These are phyloP conservation scores for Frankliniella intonsa DNA, from an alignment of 2,888 invertebrate species.

Conservation along the genomic window DNA sequence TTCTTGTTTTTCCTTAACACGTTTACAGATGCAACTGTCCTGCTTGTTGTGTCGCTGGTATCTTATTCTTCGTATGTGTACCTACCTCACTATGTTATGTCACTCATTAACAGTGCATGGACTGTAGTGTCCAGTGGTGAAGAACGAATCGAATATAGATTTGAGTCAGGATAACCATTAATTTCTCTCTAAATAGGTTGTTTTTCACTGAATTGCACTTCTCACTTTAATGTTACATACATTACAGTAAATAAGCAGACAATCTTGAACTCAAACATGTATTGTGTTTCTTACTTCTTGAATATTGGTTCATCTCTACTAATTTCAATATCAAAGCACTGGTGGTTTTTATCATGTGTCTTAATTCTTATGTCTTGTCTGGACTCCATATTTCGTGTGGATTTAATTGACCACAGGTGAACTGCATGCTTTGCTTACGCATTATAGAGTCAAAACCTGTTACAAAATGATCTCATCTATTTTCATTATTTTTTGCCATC, in stretches of 20 bases:
- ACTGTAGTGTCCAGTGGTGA: conserved; percentile 36
- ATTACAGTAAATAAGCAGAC: background rate
- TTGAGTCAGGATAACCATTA: background rate
- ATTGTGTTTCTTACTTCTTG: too few relatives aligned
- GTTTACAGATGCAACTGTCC: conserved; percentile 35
- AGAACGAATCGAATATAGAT: background rate
- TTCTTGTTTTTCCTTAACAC: conserved; percentile 33
- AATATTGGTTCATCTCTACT: too few relatives aligned
- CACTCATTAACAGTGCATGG: conserved; percentile 38
- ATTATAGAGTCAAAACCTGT: too few relatives aligned
- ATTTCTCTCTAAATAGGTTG: background rate
- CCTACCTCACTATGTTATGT: conserved; percentile 34
- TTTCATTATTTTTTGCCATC: too few relatives aligned
- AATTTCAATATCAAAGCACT: too few relatives aligned
- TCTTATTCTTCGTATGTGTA: conserved; percentile 37
- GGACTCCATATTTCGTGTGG: too few relatives aligned
- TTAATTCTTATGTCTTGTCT: too few relatives aligned
- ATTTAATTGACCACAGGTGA: too few relatives aligned
- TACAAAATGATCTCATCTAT: too few relatives aligned
- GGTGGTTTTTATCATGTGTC: too few relatives aligned
- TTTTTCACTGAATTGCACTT: background rate
- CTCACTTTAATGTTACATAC: background rate
- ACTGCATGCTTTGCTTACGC: too few relatives aligned
- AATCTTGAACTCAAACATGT: too few relatives aligned
- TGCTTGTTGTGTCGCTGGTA: conserved; percentile 34